Conservation (phyloP, 2,888 invertebrate species). For the Teinopalpus imperialis region DNA sequence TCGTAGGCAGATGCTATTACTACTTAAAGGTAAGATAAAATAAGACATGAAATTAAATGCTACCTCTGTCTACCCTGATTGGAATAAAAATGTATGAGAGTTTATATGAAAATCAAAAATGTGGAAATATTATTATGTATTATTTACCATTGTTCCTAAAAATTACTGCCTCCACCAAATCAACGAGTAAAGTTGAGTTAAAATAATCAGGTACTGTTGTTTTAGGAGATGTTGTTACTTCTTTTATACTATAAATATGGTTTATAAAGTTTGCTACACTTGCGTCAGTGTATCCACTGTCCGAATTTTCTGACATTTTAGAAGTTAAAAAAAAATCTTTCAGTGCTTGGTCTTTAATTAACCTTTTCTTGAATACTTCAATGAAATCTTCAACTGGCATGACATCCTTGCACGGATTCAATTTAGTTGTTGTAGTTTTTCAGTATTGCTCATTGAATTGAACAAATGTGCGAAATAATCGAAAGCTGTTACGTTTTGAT, state of each 20-base stretch:
- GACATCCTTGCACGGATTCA: slow-evolving; percentile 50
- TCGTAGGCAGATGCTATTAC: too few species aligned
- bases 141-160: slow-evolving; percentile 61
- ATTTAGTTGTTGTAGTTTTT: slow-evolving; percentile 37
- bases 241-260: slow-evolving; percentile 60
- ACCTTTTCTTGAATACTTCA: slow-evolving; percentile 58
- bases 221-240: slow-evolving; percentile 45
- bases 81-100: too few species aligned
- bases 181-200: slow-evolving; percentile 68
- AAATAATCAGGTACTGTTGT: slow-evolving; percentile 48
- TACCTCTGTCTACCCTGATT: too few species aligned
- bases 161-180: slow-evolving; percentile 73
- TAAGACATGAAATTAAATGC: too few species aligned
- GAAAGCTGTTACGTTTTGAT: slow-evolving; percentile 44
- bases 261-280: slow-evolving; percentile 61
- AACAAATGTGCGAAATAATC: slow-evolving; percentile 59
- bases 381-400: slow-evolving; percentile 62
- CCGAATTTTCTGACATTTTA: slow-evolving; percentile 37
- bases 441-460: slow-evolving; percentile 41
- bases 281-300: slow-evolving; percentile 49
- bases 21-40: too few species aligned
- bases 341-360: slow-evolving; percentile 59
- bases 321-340: slow-evolving; percentile 52
- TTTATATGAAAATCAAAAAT: too few species aligned
- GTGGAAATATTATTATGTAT: neutral